Percentiles rank a stretch among this genome's conserved stretches.
Evolutionary conservation across 2,113 vertebrate species (phyloP).

Genomic region (Coryphaenoides rupestris): DNA sequence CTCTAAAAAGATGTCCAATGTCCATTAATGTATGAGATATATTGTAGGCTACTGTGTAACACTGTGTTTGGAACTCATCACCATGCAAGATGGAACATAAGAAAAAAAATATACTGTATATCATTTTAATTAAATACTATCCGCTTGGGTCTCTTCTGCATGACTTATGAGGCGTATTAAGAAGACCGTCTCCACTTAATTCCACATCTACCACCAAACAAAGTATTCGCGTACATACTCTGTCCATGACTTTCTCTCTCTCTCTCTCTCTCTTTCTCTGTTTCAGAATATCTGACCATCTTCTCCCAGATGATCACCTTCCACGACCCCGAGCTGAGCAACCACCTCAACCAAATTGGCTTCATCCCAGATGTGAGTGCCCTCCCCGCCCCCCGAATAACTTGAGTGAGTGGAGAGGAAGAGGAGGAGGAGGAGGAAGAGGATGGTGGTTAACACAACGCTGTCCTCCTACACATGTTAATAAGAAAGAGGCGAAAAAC

Average conservation of each 20-base stretch:
- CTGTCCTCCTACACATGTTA: conserved; percentile 15
- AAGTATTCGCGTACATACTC: not conserved
- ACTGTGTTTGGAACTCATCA: too few relatives aligned
- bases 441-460: conserved; percentile 2
- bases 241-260: too few relatives aligned
- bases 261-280: too few relatives aligned
- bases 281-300: conserved; percentile 93
- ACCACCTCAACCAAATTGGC: conserved; percentile 97
- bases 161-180: too few relatives aligned
- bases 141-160: too few relatives aligned
- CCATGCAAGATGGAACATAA: too few relatives aligned
- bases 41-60: too few relatives aligned
- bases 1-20: too few relatives aligned
- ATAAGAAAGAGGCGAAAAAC: not conserved
- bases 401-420: conserved; percentile 8
- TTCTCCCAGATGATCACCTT: conserved; percentile 99
- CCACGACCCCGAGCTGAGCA: conserved; percentile 97
- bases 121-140: too few relatives aligned
- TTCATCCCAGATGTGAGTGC: conserved; percentile 98
- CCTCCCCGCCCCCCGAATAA: conserved; percentile 1
- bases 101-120: too few relatives aligned
- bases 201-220: conserved; percentile 4
- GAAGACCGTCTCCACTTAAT: not conserved
- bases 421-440: conserved; percentile 1
- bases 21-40: too few relatives aligned